phyloP scores from a whole-genome alignment of 2,113 vertebrate species.

The Pseudorasbora parva region DNA sequence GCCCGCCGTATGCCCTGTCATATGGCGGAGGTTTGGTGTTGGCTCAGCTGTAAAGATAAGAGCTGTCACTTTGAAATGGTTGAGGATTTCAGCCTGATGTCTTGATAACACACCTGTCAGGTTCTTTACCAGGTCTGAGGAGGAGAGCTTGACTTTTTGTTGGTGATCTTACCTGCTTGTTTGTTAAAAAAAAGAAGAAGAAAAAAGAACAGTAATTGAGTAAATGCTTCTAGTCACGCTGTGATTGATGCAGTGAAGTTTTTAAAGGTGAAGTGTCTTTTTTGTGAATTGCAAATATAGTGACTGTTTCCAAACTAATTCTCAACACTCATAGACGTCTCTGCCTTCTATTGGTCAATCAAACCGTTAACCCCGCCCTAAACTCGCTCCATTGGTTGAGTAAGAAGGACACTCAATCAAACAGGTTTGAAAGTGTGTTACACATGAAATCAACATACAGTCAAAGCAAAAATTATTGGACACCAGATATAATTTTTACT shows the following conservation, averaged over 20 bases:
- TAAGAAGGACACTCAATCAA: background rate
- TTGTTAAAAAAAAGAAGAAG: no score
- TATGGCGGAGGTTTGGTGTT: slow-evolving; percentile 29
- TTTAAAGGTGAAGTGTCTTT: background rate
- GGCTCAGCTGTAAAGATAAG: slow-evolving; percentile 29
- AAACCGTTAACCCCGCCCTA: background rate
- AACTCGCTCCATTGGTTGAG: background rate
- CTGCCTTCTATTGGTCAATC: background rate
- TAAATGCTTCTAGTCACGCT: background rate
- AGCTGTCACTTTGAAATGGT: slow-evolving; percentile 44
- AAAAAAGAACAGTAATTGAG: background rate
- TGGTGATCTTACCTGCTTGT: background rate
- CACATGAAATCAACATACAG: no score
- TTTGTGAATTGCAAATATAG: background rate
- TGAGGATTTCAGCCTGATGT: slow-evolving; percentile 39
- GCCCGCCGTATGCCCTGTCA: slow-evolving; percentile 19
- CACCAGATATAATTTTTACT: no score
- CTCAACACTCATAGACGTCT: background rate
- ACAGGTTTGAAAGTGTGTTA: background rate
- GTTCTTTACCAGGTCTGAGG: background rate
- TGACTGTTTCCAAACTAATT: background rate
- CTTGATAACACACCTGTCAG: slow-evolving; percentile 36
- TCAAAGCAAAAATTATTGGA: no score
- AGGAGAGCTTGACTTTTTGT: background rate
- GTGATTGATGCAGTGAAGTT: background rate